phyloP scores from a whole-genome alignment of 1,140 invertebrate species.

The Orussus abietinus region DNA sequence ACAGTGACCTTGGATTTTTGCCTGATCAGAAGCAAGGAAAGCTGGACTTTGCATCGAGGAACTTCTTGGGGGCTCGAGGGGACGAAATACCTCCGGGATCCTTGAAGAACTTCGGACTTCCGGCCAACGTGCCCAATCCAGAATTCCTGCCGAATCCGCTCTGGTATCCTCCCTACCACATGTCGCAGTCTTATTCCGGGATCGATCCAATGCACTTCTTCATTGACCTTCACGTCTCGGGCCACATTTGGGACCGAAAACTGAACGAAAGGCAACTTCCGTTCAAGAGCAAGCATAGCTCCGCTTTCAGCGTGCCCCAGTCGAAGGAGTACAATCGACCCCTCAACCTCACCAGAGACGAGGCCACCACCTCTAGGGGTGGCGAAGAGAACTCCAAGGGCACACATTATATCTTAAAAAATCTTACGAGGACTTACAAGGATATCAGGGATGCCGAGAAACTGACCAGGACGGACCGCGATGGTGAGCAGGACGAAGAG shows the following conservation, averaged over 20 bases:
- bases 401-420: conserved; percentile 51
- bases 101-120: conserved; percentile 35
- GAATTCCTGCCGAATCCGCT: conserved; percentile 62
- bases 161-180: conserved; percentile 71
- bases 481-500: conserved; percentile 13
- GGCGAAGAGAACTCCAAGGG: conserved; percentile 33
- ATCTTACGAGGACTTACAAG: conserved; percentile 21
- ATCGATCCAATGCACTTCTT: conserved; percentile 78
- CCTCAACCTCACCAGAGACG: conserved; percentile 40
- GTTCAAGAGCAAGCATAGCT: conserved; percentile 49
- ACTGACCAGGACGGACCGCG: conserved; percentile 8
- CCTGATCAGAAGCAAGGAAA: conserved; percentile 29
- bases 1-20: conserved; percentile 9
- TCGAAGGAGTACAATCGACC: conserved; percentile 43
- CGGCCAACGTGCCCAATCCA: conserved; percentile 28
- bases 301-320: conserved; percentile 52
- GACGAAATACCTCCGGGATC: conserved; percentile 13
- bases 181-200: conserved; percentile 62
- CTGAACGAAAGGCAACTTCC: conserved; percentile 34
- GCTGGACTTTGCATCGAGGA: conserved; percentile 44
- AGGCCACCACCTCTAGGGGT: conserved; percentile 27
- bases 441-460: conserved; percentile 21
- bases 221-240: conserved; percentile 74
- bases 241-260: conserved; percentile 75
- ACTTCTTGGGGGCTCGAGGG: conserved; percentile 32